phyloP scores from a whole-genome alignment of 2,797 vertebrate species.

The Allobates femoralis region DNA sequence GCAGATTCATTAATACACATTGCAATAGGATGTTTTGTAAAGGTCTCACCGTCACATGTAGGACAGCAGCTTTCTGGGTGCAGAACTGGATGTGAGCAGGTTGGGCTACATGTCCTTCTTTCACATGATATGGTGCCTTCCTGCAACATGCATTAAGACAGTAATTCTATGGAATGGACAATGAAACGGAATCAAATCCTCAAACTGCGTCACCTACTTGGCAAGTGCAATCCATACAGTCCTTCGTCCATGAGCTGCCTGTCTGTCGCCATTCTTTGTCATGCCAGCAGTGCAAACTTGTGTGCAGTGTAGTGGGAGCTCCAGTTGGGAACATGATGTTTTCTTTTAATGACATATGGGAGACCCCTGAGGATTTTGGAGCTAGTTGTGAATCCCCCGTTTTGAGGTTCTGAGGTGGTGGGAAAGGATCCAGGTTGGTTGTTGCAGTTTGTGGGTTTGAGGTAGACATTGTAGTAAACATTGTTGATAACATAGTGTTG shows the following conservation, averaged over 20 bases:
- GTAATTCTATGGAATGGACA: background rate
- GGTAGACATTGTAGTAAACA: conserved; percentile 46
- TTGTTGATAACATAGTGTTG: background rate
- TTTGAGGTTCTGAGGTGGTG: conserved; percentile 55
- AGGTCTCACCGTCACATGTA: conserved; percentile 59
- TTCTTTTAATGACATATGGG: conserved; percentile 50
- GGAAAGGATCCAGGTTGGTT: conserved; percentile 31
- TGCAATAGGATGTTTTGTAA: background rate
- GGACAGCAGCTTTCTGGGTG: conserved; percentile 72
- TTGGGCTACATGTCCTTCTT: conserved; percentile 66
- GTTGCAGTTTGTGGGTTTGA: conserved; percentile 42
- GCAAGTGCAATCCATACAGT: conserved; percentile 71
- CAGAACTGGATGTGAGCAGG: conserved; percentile 75
- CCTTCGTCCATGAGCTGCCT: conserved; percentile 71
- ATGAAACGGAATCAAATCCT: background rate
- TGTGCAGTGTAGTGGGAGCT: conserved; percentile 1
- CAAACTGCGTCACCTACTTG: conserved; percentile 45
- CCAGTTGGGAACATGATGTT: conserved; percentile 28
- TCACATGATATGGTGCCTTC: conserved; percentile 72
- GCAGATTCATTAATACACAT: background rate
- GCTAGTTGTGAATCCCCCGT: conserved; percentile 38
- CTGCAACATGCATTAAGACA: conserved; percentile 65
- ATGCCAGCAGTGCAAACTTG: conserved; percentile 67
- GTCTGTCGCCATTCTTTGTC: conserved; percentile 62
- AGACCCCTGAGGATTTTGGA: conserved; percentile 56